Base-by-base conservation (phyloP, 2,888 invertebrate species). In the Sinodicranocentrus sp. region DNA sequence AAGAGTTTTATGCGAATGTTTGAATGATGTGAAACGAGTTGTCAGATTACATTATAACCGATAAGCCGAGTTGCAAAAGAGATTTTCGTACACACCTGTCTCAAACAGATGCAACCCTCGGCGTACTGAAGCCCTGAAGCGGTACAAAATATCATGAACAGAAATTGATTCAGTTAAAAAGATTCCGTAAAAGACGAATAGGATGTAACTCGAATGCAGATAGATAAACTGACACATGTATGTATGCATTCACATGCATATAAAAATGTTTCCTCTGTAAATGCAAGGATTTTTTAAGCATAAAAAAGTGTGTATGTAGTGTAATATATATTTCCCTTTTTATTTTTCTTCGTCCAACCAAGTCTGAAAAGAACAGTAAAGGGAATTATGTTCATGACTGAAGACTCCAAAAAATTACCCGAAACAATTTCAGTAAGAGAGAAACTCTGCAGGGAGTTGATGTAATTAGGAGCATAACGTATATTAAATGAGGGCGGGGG, bases 11-110 rank as follows among this genome's bases (percentile, higher is more conserved):
- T 54, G 67, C 19, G 67, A 26, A 54, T 65, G 19, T 21, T 76
- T 76, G 67, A 54, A 33, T 77, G 26, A 77, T 77, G 26, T 59
- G 77, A 77, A 77, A 77, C 77, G 26, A 77, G 77, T 77, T 68
- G 77, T 77, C 68, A 68, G 57, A 68, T 77, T 68, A 59, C 26
- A 68, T 77, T 77, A 77, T 43, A 68, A 25, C 57, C 25, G 25
- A 57, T 68, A 67, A 68, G 39, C 59, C 43, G 28, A 48, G 43
- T 63, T 23, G 57, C 19, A 39, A 57, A 10, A 21, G 26, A 23
- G 57, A 28, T 13, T 57, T 43, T 73, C 19, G 8, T 43, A 59
- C 21, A 73, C 43, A 73, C 73, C 44, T 61, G 71, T 52, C 70
- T 57, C 33, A 23, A 25, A 19, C 57, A 57, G 17, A 15, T 17